These are phyloP conservation scores for Lasioglossum pauxillum DNA, from an alignment of 2,888 invertebrate genomes.

Conservation along the genomic window DNA sequence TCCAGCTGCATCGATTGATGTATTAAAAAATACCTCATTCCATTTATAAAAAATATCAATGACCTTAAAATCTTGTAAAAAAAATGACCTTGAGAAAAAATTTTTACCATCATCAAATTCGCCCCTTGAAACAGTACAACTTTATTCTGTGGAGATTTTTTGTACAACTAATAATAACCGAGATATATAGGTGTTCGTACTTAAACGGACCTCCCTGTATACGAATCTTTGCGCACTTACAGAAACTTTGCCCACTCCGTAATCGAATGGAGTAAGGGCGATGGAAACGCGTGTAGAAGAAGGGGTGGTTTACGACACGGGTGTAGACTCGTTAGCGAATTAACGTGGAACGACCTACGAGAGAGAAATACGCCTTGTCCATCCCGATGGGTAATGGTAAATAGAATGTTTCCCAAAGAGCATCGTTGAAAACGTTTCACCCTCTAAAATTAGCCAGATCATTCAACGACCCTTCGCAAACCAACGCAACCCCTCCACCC, in stretches of 20 bases:
- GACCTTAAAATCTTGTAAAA: no score
- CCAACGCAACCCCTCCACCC: conserved; percentile 9
- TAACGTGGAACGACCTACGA: not conserved
- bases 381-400: not conserved
- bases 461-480: conserved; percentile 29
- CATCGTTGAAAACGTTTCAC: conserved; percentile 19
- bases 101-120: no score
- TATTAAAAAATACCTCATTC: no score
- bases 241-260: not conserved
- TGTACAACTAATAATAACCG: no score
- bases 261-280: not conserved
- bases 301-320: not conserved
- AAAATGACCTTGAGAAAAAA: no score
- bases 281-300: not conserved
- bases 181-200: no score
- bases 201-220: no score
- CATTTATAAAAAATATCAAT: no score
- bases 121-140: no score
- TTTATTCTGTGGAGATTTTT: no score
- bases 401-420: conserved; percentile 25
- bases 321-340: not conserved
- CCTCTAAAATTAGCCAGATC: conserved; percentile 31
- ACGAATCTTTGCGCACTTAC: no score
- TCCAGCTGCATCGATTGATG: no score
- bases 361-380: not conserved